These are phyloP conservation scores for Dendronephthya gigantea DNA, from an alignment of 64 coral and sea anemone species.

Conservation along the genomic window DNA sequence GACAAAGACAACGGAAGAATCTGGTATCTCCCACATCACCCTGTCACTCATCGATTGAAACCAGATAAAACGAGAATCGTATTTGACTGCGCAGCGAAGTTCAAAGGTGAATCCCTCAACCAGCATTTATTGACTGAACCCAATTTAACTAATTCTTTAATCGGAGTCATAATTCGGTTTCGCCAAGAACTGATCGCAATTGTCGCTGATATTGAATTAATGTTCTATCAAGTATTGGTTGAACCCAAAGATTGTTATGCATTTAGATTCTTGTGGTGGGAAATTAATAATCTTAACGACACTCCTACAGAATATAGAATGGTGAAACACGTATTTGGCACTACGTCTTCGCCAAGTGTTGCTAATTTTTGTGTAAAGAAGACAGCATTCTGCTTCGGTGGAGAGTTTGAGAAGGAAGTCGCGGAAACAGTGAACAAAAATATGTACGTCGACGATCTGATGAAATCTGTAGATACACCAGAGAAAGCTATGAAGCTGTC, in stretches of 20 bases:
- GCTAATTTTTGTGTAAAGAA: neutral
- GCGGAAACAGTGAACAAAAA: neutral
- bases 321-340: neutral
- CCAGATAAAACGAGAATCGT: neutral
- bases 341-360: too few relatives aligned
- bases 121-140: neutral
- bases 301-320: neutral
- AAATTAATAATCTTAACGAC: neutral
- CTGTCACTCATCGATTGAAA: neutral
- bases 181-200: neutral
- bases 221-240: constrained; percentile 3
- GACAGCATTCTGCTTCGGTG: neutral
- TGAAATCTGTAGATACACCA: neutral
- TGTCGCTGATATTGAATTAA: neutral
- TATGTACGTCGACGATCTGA: neutral
- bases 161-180: constrained; percentile 1
- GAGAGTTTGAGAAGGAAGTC: neutral
- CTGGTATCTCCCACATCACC: neutral
- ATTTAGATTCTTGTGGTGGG: constrained; percentile 9
- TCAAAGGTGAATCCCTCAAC: neutral
- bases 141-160: neutral
- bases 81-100: neutral
- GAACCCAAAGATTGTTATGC: neutral
- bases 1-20: neutral
- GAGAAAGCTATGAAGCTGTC: neutral